A percentile compares a stretch with the other conserved stretches of the same genome.
Evolutionary conservation across 2,888 invertebrate species (phyloP).

Genomic region (Melanargia galathea): DNA sequence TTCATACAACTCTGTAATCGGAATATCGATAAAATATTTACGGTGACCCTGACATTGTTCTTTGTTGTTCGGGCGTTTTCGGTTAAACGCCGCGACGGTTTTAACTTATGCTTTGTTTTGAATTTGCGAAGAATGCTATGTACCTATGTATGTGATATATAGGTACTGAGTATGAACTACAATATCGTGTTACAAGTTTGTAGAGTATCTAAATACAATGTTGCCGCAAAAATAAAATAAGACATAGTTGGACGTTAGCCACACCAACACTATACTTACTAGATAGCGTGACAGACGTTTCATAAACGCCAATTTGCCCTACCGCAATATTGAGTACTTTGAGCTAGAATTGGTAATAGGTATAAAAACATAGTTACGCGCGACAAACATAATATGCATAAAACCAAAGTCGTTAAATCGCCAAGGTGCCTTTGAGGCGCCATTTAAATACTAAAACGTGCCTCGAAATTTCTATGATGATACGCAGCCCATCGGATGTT

Average conservation of each 20-base stretch:
- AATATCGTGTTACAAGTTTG: not conserved
- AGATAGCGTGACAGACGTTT: slow-evolving; percentile 9
- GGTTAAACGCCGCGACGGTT: not conserved
- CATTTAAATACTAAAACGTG: slow-evolving; percentile 59
- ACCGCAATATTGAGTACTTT: slow-evolving; percentile 28
- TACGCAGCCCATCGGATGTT: slow-evolving; percentile 28
- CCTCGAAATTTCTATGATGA: slow-evolving; percentile 55
- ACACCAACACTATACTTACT: not conserved
- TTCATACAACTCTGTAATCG: slow-evolving; percentile 20
- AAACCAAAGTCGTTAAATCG: slow-evolving; percentile 50
- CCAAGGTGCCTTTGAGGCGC: slow-evolving; percentile 69
- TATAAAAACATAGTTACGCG: slow-evolving; percentile 49
- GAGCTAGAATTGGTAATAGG: slow-evolving; percentile 21
- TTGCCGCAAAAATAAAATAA: not conserved
- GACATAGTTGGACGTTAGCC: not conserved
- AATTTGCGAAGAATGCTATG: slow-evolving; percentile 5
- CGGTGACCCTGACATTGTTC: slow-evolving; percentile 36
- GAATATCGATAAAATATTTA: slow-evolving; percentile 29
- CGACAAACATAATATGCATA: slow-evolving; percentile 52
- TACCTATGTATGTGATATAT: no score
- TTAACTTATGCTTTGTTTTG: slow-evolving; percentile 20
- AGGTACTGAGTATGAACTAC: not conserved
- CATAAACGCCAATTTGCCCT: slow-evolving; percentile 23
- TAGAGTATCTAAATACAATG: not conserved
- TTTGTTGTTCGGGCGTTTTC: slow-evolving; percentile 17